These are phyloP conservation scores for Cyclina sinensis DNA, from an alignment of 1,140 invertebrate genomes.

Conservation along the genomic window DNA sequence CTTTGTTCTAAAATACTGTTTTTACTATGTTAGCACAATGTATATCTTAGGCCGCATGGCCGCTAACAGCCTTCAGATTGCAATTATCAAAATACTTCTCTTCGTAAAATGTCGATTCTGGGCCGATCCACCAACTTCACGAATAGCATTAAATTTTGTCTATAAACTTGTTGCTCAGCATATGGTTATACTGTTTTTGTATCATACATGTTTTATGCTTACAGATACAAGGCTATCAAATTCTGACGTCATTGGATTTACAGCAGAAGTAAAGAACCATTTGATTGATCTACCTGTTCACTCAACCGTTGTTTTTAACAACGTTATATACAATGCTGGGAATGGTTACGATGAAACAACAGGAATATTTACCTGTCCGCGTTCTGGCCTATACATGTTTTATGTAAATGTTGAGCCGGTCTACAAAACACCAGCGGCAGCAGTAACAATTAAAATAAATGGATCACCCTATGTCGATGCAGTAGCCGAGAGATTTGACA, in stretches of 20 bases:
- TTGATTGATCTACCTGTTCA: background rate
- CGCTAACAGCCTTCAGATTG: no score
- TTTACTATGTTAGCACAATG: no score
- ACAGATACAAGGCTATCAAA: background rate
- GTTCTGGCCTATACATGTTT: background rate
- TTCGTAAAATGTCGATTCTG: no score
- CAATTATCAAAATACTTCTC: no score
- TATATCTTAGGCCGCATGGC: no score
- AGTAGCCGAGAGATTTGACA: background rate
- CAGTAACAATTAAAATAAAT: background rate
- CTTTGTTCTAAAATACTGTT: no score
- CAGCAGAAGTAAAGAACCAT: background rate
- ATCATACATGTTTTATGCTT: no score
- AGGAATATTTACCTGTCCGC: constrained; percentile 1
- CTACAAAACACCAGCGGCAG: background rate
- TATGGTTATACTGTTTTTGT: no score
- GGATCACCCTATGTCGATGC: background rate
- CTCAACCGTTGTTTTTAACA: background rate
- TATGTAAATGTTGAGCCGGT: background rate
- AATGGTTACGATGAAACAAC: background rate
- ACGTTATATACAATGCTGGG: background rate
- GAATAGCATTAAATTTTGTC: no score
- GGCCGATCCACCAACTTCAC: no score
- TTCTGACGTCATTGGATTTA: constrained; percentile 4
- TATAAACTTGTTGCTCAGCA: no score